These are phyloP conservation scores for Resseliella maxima DNA, from an alignment of 2,888 invertebrate species.

Conservation along the genomic window DNA sequence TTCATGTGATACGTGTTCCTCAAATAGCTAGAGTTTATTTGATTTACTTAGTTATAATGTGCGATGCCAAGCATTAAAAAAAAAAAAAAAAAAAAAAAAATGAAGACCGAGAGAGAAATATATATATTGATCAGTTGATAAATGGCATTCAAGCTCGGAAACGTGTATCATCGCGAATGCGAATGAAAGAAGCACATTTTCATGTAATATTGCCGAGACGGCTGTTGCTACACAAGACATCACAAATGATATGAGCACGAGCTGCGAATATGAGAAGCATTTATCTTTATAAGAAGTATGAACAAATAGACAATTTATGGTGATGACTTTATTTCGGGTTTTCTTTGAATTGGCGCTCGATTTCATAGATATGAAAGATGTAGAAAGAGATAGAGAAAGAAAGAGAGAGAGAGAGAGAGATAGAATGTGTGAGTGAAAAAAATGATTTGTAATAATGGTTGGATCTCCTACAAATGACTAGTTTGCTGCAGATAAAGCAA, in stretches of 20 bases:
- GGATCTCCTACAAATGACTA: too few relatives aligned
- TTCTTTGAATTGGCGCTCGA: neutral
- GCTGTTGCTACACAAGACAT: neutral
- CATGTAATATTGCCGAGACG: neutral
- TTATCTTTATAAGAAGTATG: neutral
- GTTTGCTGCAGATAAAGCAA: too few relatives aligned
- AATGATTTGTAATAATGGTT: too few relatives aligned
- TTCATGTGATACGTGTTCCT: conserved; percentile 4
- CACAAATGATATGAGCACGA: neutral
- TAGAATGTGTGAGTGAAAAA: too few relatives aligned
- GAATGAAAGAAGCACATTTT: neutral
- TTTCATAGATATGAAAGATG: neutral
- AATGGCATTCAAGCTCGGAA: neutral
- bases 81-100: neutral
- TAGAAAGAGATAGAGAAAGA: neutral
- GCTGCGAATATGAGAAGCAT: neutral
- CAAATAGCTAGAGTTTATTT: neutral
- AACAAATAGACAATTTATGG: neutral
- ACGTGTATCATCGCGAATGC: conserved; percentile 14
- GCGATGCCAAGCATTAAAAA: too few relatives aligned
- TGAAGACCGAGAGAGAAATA: too few relatives aligned
- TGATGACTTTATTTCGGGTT: conserved; percentile 4
- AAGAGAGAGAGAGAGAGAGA: too few relatives aligned
- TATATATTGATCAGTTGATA: neutral
- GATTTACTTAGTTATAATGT: neutral